These are phyloP conservation scores for Podarcis siculus DNA, from an alignment of 2,797 vertebrate species.

Conservation along the genomic window DNA sequence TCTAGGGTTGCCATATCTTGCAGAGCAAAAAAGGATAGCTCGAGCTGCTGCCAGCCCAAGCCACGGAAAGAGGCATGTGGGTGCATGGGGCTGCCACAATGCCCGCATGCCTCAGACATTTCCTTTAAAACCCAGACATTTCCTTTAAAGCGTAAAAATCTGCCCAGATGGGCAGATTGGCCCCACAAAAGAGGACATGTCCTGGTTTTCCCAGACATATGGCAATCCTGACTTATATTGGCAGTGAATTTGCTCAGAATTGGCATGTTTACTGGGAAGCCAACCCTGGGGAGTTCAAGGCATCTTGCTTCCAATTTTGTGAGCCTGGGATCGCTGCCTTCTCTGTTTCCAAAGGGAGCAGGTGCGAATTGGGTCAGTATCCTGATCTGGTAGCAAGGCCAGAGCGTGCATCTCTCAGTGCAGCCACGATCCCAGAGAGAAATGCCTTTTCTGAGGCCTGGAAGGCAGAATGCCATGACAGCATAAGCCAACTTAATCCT, in stretches of 20 bases:
- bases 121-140: too few relatives aligned
- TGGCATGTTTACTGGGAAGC: not conserved
- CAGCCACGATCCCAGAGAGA: not conserved
- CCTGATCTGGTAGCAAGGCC: not conserved
- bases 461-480: conserved; percentile 28
- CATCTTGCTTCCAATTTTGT: not conserved
- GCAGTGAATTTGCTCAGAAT: not conserved
- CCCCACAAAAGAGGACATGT: too few relatives aligned
- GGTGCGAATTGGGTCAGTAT: not conserved
- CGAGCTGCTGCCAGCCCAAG: too few relatives aligned
- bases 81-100: too few relatives aligned
- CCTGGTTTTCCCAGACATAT: too few relatives aligned
- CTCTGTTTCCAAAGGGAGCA: not conserved
- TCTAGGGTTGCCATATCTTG: too few relatives aligned
- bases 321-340: not conserved
- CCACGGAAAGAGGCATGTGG: too few relatives aligned
- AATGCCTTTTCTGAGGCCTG: not conserved
- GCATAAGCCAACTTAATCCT: conserved; percentile 16
- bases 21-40: too few relatives aligned
- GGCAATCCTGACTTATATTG: not conserved
- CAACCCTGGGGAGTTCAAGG: not conserved
- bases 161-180: too few relatives aligned
- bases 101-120: too few relatives aligned
- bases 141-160: too few relatives aligned
- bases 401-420: not conserved